Base-by-base conservation (phyloP, 2,888 invertebrate genomes). In the Morinoia aosen region DNA sequence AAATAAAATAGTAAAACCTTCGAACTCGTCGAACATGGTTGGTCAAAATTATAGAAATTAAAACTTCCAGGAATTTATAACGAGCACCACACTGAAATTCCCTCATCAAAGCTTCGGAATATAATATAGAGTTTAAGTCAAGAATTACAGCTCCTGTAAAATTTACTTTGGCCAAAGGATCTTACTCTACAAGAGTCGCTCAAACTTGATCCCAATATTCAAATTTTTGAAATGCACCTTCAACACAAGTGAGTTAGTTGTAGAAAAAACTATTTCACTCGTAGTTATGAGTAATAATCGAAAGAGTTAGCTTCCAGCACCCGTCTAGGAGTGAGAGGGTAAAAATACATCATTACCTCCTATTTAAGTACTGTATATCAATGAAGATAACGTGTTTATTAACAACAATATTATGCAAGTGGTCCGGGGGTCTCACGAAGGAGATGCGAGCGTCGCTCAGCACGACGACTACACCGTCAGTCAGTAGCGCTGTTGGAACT, bases 401-500 rank as follows among this genome's bases (percentile, higher is more conserved):
- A 93, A 93, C 93, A 93, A 93, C 93, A 93, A 93, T 93, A 93
- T 93, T 93, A 93, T 93, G 56, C 93, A 93, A 93, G 93, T 93
- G 93, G 93, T 93, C 93, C 93, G 93, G 57, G 93, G 57, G 93
- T 93, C 93, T 93, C 93, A 57, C 93, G 57, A 93, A 56, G 93
- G 93, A 93, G 93, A 93, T 57, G 57, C 14, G 93, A 40, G 33
- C 56, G 58, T n/a, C 56, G 57, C 11, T 93, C 57, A 40, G 57
- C 25, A 25, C 58, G 58, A 11, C 93, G 93, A 25, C 33, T 93
- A 93, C 93, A 93, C 93, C 33, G 93, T 93, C 93, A 93, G 93
- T 97, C 95, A 99, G 98, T 99, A 99, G 97, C 99, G 98, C 97
- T 99, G 99, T 97, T 99, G 99, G 97, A 99, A 99, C 97, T 99